Conservation (phyloP, 1,140 invertebrate species). For the Conus betulinus region DNA sequence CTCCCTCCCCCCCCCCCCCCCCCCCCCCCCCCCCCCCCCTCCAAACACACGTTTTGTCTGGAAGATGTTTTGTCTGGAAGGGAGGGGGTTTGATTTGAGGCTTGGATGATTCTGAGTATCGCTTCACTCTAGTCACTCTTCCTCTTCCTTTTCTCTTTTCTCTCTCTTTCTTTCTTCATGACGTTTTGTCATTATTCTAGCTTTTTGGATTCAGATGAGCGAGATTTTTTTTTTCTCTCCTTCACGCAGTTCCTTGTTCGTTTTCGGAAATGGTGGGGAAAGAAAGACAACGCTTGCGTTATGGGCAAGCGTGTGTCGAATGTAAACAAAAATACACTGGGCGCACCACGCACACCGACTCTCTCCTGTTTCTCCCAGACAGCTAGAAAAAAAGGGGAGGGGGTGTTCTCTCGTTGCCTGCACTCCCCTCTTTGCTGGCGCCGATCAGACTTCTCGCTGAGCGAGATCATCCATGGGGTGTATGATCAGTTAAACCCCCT, state of each 20-base stretch:
- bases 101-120: too few relatives aligned
- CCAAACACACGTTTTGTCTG: too few relatives aligned
- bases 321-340: slow-evolving; percentile 25
- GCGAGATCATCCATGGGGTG: neutral
- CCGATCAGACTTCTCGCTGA: slow-evolving; percentile 13
- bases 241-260: too few relatives aligned
- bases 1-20: too few relatives aligned
- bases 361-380: neutral
- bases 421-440: neutral
- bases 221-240: too few relatives aligned
- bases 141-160: neutral
- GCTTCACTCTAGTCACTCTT: neutral
- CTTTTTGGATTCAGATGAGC: too few relatives aligned
- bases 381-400: neutral
- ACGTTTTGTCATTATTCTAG: too few relatives aligned
- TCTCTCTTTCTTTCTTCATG: neutral
- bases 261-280: neutral
- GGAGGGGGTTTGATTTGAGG: too few relatives aligned
- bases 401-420: neutral
- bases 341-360: neutral
- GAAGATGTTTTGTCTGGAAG: too few relatives aligned
- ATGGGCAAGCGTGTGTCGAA: slow-evolving; percentile 31
- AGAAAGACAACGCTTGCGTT: neutral
- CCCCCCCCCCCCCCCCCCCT: too few relatives aligned
- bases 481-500: neutral